Percentiles rank a stretch among this genome's conserved stretches.
phyloP scores from a whole-genome alignment of 30 jellyfish, hydroid and myxozoan species.

The Chrysaora quinquecirrha region DNA sequence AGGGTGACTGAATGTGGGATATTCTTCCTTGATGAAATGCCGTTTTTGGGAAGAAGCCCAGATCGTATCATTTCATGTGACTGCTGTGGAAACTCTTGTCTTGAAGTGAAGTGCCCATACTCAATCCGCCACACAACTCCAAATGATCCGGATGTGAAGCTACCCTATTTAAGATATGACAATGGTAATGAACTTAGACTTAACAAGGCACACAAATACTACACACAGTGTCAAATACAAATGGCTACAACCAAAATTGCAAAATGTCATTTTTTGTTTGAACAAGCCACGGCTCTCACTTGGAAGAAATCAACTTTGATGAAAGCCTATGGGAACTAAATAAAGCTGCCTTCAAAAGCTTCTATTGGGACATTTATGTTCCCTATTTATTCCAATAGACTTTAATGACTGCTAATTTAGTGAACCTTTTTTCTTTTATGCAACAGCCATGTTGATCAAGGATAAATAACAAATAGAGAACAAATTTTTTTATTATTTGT shows the following conservation, averaged over 20 bases:
- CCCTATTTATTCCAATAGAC: too few relatives aligned
- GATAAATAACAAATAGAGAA: too few relatives aligned
- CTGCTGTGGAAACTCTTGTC: conserved; percentile 40
- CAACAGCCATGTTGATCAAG: too few relatives aligned
- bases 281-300: too few relatives aligned
- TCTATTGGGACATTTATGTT: too few relatives aligned
- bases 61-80: conserved; percentile 6
- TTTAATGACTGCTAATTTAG: too few relatives aligned
- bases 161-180: conserved; percentile 5
- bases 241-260: too few relatives aligned
- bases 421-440: too few relatives aligned
- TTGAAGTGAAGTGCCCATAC: conserved; percentile 26
- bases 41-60: conserved; percentile 34
- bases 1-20: conserved; percentile 21
- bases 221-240: conserved; percentile 51
- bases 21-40: conserved; percentile 29
- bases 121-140: conserved; percentile 29
- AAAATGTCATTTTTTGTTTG: neutral
- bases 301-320: too few relatives aligned
- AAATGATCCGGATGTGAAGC: conserved; percentile 8
- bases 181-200: neutral
- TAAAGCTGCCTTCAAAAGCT: too few relatives aligned
- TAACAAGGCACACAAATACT: conserved; percentile 26
- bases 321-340: too few relatives aligned
- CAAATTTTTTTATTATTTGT: too few relatives aligned